Evolutionary conservation across 2,888 invertebrate species (phyloP), one percentile per base, ranked within the genome.

Genomic region (Eupithecia subfuscata): DNA sequence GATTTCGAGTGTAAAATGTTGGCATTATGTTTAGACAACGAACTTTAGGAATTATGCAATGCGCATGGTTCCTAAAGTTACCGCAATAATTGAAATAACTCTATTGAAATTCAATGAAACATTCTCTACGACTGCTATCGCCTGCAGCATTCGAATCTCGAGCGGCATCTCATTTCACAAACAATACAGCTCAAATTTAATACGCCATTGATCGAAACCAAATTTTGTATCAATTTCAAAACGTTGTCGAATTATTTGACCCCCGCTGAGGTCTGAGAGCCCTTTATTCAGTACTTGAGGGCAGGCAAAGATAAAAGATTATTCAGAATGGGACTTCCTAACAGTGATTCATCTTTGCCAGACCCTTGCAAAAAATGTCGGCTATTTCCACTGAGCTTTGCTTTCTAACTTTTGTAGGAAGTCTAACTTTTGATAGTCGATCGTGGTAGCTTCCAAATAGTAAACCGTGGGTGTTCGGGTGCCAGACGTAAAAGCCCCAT

Each of bases 181-280:
- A 88, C 85, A 87, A 86, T 82, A 80, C 82, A 69, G 78, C 75
- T 79, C 74, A 78, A 82, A 82, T 87, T 87, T 88, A 89, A 90
- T 89, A 85, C 85, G 83, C 84, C 84, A 87, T 90, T 87, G 89
- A 90, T 88, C 80, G 84, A 87, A 89, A 87, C 87, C 85, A 84
- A 90, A 90, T 90, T 90, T 88, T 89, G 92, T 93, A 93, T 93
- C 93, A 91, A 92, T 94, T 93, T 92, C 93, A 89, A 85, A 84
- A 87, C 88, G 87, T 88, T 84, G 88, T 86, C 82, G 89, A 91
- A 90, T 91, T 89, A 89, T 83, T 85, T 84, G 89, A 85, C 88
- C 90, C 90, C 92, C 90, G 81, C 89, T 77, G 74, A 89, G 71
- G 88, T 81, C 75, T 79, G 82, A 80, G 85, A 84, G 87, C 85